These are phyloP conservation scores for Leptura quadrifasciata DNA, from an alignment of 2,888 invertebrate genomes.

Conservation along the genomic window DNA sequence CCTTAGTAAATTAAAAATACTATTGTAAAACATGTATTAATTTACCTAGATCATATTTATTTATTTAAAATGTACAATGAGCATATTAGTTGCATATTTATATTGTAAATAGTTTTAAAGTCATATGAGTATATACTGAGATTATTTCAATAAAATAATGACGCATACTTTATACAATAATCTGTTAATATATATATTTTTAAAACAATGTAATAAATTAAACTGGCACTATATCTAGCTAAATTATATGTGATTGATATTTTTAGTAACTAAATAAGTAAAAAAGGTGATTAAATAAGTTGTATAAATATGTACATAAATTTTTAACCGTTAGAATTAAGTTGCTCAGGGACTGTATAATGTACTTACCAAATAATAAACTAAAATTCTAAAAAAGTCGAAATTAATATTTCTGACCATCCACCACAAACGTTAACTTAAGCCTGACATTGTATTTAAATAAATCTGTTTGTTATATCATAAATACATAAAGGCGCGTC, in stretches of 20 bases:
- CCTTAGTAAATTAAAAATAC: conserved; percentile 35
- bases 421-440: no score
- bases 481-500: no score
- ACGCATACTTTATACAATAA: conserved; percentile 38
- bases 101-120: conserved; percentile 42
- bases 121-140: conserved; percentile 20
- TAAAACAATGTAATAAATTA: conserved; percentile 35
- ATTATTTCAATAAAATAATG: conserved; percentile 24
- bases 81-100: conserved; percentile 24
- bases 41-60: conserved; percentile 48
- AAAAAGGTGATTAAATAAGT: conserved; percentile 23
- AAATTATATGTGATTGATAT: conserved; percentile 50
- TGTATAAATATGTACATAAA: conserved; percentile 63
- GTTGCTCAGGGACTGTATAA: conserved; percentile 62
- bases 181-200: conserved; percentile 36
- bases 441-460: no score
- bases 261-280: conserved; percentile 38
- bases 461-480: no score
- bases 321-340: conserved; percentile 53
- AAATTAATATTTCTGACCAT: neutral
- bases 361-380: conserved; percentile 58
- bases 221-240: conserved; percentile 39
- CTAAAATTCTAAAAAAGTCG: conserved; percentile 27
- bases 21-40: conserved; percentile 31
- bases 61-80: conserved; percentile 55